Conservation (phyloP, 2,888 invertebrate genomes). For the Chloromyia formosa region DNA sequence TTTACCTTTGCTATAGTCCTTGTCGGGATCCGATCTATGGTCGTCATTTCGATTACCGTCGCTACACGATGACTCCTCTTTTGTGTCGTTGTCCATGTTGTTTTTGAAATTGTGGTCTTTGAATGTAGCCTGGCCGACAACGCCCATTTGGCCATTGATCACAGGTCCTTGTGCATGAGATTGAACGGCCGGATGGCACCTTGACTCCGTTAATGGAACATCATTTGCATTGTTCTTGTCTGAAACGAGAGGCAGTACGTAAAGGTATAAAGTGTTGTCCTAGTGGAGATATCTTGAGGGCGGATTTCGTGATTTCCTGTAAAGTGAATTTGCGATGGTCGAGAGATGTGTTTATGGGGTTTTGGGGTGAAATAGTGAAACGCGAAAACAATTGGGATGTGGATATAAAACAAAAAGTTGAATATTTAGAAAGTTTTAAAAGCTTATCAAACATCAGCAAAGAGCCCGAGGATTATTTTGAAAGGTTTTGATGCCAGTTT, state of each 20-base stretch:
- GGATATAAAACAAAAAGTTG: too few species aligned
- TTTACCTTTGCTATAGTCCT: slow-evolving; percentile 41
- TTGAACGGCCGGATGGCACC: slow-evolving; percentile 46
- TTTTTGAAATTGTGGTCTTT: slow-evolving; percentile 51
- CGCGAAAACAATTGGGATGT: too few species aligned
- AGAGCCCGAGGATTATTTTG: too few species aligned
- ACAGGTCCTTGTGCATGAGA: slow-evolving; percentile 21
- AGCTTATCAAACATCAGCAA: too few species aligned
- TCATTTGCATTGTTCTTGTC: slow-evolving; percentile 61
- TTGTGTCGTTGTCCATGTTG: slow-evolving; percentile 45
- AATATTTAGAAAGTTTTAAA: too few species aligned
- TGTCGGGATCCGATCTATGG: slow-evolving; percentile 54
- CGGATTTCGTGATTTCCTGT: too few species aligned
- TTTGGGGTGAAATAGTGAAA: too few species aligned
- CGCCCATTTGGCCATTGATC: slow-evolving; percentile 47
- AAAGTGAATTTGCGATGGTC: too few species aligned
- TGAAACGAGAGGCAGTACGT: slow-evolving; percentile 46
- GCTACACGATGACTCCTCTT: slow-evolving; percentile 51
- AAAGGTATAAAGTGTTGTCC: too few species aligned
- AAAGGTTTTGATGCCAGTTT: too few species aligned
- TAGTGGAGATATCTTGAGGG: too few species aligned
- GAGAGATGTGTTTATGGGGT: too few species aligned
- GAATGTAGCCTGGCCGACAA: slow-evolving; percentile 13
- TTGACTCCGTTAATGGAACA: slow-evolving; percentile 59
- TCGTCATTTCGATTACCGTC: slow-evolving; percentile 60